Conservation (phyloP, 2,888 invertebrate genomes). For the Philhelius pedissequus region DNA sequence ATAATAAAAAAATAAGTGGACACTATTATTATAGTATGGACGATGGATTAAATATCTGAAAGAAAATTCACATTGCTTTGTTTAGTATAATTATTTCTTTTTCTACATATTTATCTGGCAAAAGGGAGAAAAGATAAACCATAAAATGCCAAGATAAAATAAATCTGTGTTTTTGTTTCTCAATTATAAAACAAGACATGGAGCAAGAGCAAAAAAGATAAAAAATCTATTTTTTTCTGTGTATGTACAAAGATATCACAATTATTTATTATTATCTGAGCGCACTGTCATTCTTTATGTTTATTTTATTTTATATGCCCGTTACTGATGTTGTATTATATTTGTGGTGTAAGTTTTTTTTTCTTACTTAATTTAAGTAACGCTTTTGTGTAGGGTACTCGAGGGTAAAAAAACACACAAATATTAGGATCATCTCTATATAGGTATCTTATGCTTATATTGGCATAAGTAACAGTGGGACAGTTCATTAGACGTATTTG, state of each 20-base stretch:
- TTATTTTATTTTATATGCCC: slow-evolving; percentile 41
- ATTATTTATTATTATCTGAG: slow-evolving; percentile 18
- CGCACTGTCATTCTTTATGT: neutral
- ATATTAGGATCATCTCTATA: neutral
- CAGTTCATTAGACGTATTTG: neutral
- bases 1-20: slow-evolving; percentile 12
- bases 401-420: neutral
- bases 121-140: neutral
- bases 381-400: neutral
- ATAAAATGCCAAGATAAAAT: neutral
- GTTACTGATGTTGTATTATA: slow-evolving; percentile 10
- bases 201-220: neutral
- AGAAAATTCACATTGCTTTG: too few species aligned
- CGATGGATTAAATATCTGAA: too few species aligned
- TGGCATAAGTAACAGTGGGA: neutral
- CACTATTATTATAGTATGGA: too few species aligned
- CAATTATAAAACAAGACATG: neutral
- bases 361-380: neutral
- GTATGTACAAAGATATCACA: neutral
- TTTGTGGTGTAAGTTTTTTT: slow-evolving; percentile 2
- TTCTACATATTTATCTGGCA: neutral
- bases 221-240: neutral
- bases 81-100: too few species aligned
- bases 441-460: too few species aligned
- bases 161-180: neutral